Evolutionary conservation across 2,888 invertebrate genomes (phyloP), one percentile per base, ranked within the genome.

Genomic region (Pollenia angustigena): DNA sequence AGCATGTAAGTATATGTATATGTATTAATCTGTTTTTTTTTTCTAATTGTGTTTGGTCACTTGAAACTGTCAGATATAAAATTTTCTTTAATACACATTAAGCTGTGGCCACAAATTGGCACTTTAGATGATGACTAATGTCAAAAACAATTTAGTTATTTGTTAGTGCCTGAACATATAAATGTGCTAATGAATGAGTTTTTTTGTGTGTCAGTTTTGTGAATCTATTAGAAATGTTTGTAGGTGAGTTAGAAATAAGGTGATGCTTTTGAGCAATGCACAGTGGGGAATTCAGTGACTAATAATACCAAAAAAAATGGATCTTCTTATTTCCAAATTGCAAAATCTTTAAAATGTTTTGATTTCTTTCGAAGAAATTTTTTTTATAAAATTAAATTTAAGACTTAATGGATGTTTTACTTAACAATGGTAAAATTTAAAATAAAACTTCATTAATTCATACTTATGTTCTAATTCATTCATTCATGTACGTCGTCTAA

Each of bases 41-140:
- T 54, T 66, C 48, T 78, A 78, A 68, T 78, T 66, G 14, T 48
- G n/a, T 78, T 71, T 52, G n/a, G 56, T 16, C 64, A 66, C 72
- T 56, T 60, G 64, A 72, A 64, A 54, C 54, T 80, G 75, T 71
- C 54, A 44, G 69, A 85, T 64, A 42, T 78, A 76, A 60, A 32
- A 32, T 32, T 32, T 78, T 72, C 58, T 66, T 46, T 64, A 71
- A 81, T 16, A 9, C n/a, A 85, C 64, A 79, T 81, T 66, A 72
- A 72, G 46, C 32, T 81, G 69, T 80, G 75, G 46, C 68, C 85
- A 85, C 80, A 85, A 85, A 80, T 78, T 72, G 60, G n/a, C 81
- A 81, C 60, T 78, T 72, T 58, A 60, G 76, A 81, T 71, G 81
- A 85, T 76, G 64, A 81, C 81, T 40, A 58, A 74, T 54, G 72